Base-by-base conservation (phyloP, 2,797 vertebrate genomes). In the Micromesistius poutassou region DNA sequence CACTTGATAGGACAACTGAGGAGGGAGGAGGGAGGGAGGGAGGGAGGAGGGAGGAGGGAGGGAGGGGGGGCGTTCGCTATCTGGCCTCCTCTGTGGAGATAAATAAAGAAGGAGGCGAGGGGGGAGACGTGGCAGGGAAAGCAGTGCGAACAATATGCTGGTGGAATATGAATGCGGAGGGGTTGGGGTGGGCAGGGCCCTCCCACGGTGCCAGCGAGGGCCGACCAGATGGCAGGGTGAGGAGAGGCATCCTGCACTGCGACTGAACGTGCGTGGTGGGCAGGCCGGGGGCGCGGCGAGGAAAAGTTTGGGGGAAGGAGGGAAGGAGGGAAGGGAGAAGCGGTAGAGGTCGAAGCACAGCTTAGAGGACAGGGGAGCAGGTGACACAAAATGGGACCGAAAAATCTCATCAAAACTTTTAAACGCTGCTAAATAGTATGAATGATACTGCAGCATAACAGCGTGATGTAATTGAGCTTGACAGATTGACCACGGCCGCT, bases 1-100 rank as follows among this genome's bases (percentile, higher is more conserved):
- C 96, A 98, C 96, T 98, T 97, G 97, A 98, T 97, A 97, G 97
- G 97, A 98, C 97, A 98, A 98, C 96, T 96, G 96, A 95, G 90
- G 96, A 96, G 96, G 95, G 95, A 91, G 86, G 83, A 83, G 88
- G 89, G 89, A 89, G 86, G 86, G 86, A 83, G 83, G 88, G 89
- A 88, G 88, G 86, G 96, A 95, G 90, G 96, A 96, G 96, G 95
- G 95, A 92, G 86, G 83, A 83, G 88, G 89, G 89, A 89, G 86
- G 62, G 42, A 33, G 31, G 73, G 73, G 72, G 76, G 86, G 46
- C 76, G 83, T 84, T 87, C 86, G 86, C 87, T 84, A 80, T 85
- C 87, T 78, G 85, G 85, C 86, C 84, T 88, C 78, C 84, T 84
- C 86, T 84, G 86, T 82, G 80, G 78, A 91, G 91, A 90, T 87